Base-by-base conservation (phyloP, 1,140 invertebrate species). In the Drosophila sp. region DNA sequence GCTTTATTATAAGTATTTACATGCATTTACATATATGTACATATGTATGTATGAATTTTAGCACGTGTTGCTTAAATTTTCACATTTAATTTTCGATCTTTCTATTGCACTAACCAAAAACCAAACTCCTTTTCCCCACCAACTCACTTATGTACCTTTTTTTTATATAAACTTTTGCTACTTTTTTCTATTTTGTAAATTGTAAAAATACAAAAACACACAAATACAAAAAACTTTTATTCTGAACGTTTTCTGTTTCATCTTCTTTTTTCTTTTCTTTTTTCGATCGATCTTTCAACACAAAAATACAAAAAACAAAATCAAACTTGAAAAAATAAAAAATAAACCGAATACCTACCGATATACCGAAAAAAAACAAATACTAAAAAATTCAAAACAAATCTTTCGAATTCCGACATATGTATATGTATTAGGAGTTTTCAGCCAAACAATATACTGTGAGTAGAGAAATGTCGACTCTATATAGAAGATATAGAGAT, bases 371-470 rank as follows among this genome's bases (percentile, higher is more conserved):
- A 23, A 60, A n/a, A 55, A 66, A 72, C 50, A 57, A 57, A 56
- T 60, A 56, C 38, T 33, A 60, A 74, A 66, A 73, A 70, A 80
- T 32, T 40, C 66, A 72, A 74, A 72, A 38, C 60, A 72, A 80
- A 71, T 72, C 11, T 70, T 50, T 81, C 64, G 58, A 70, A 11
- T 38, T 10, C 35, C 35, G 10, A 38, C 35, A 63, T 67, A 68
- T 78, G 65, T 70, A 64, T 80, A 7, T 50, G 44, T 27, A 50
- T 79, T 92, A 92, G 91, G 91, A 92, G 80, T 91, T 91, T 90
- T 91, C 91, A 85, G 57, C 91, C 75, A 92, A 90, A 69, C 89
- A 91, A 89, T 92, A 92, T 91, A 91, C 91, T 90, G 91, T 92
- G 91, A 92, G 91, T 92, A 92, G 44, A 50, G 44, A 50, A 50